Evolutionary conservation across 2,888 invertebrate species (phyloP).

Genomic region (Toxonevra muliebris): DNA sequence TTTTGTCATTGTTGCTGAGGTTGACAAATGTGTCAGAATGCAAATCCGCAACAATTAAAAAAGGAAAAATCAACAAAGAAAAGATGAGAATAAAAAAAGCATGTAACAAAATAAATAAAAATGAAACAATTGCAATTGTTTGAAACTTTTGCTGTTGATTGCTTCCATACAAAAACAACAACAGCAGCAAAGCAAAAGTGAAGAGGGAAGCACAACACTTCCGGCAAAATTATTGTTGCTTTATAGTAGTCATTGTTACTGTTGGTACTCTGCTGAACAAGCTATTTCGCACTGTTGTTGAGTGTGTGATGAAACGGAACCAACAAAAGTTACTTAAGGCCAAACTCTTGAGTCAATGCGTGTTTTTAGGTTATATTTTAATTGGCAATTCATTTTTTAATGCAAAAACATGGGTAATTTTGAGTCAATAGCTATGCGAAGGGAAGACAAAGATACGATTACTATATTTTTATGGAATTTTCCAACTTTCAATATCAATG

Average conservation of each 20-base stretch:
- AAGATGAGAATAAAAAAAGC: constrained; percentile 31
- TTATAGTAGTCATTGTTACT: neutral
- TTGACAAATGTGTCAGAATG: constrained; percentile 65
- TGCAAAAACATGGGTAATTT: neutral
- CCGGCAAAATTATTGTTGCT: constrained; percentile 2
- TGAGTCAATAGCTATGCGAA: no score
- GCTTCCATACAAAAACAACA: neutral
- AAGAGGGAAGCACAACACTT: constrained; percentile 15
- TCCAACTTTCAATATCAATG: no score
- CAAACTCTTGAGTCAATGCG: constrained; percentile 40
- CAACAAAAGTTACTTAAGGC: constrained; percentile 35
- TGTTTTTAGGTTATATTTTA: constrained; percentile 64
- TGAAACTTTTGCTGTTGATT: neutral
- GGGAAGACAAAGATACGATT: no score
- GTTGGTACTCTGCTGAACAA: constrained; percentile 12
- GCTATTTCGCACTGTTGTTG: constrained; percentile 21
- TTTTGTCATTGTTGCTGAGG: constrained; percentile 56
- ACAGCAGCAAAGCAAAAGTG: constrained; percentile 17
- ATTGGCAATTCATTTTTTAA: constrained; percentile 54
- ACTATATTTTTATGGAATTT: no score
- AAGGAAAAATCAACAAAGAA: constrained; percentile 61
- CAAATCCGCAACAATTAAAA: constrained; percentile 64
- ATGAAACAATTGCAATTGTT: constrained; percentile 38
- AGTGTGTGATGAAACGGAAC: constrained; percentile 43
- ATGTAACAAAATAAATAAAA: constrained; percentile 23